These are phyloP conservation scores for Drosophila prosaltans DNA, from an alignment of 1,140 invertebrate species.

Conservation along the genomic window DNA sequence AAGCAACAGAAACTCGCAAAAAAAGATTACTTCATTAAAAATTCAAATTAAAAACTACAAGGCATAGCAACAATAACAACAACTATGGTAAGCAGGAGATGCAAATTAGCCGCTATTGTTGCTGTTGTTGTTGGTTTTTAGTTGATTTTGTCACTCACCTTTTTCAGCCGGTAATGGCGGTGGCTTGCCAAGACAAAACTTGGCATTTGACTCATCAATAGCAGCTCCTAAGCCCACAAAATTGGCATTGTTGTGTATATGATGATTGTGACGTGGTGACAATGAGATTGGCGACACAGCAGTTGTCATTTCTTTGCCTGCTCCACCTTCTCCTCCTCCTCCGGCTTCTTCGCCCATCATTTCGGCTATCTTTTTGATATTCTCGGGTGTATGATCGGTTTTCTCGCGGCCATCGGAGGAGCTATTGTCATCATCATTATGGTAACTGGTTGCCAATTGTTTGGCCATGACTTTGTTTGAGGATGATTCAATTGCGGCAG, in stretches of 20 bases:
- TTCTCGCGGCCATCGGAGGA: conserved; percentile 78
- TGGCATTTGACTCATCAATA: conserved; percentile 77
- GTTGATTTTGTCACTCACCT: conserved; percentile 55
- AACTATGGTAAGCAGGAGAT: conserved; percentile 17
- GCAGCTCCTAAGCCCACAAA: conserved; percentile 73
- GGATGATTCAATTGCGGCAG: conserved; percentile 48
- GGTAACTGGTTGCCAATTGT: conserved; percentile 30
- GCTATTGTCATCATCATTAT: conserved; percentile 65
- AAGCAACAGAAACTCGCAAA: conserved; percentile 42
- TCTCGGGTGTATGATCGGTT: conserved; percentile 78
- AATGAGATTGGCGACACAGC: conserved; percentile 18
- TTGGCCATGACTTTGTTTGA: conserved; percentile 40
- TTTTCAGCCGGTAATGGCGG: conserved; percentile 74
- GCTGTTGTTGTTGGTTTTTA: conserved; percentile 25
- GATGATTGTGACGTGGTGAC: conserved; percentile 37
- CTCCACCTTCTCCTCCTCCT: conserved; percentile 24
- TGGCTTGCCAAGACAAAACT: conserved; percentile 76
- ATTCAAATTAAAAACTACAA: conserved; percentile 70
- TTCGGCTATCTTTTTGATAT: conserved; percentile 80
- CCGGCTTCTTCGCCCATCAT: conserved; percentile 63
- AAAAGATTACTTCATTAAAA: conserved; percentile 73
- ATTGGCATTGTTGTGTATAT: conserved; percentile 37
- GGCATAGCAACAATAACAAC: conserved; percentile 38
- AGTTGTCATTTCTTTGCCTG: neutral
- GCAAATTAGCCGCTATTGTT: conserved; percentile 38